Conservation (phyloP, 2,888 invertebrate species). For the Eurois occulta region DNA sequence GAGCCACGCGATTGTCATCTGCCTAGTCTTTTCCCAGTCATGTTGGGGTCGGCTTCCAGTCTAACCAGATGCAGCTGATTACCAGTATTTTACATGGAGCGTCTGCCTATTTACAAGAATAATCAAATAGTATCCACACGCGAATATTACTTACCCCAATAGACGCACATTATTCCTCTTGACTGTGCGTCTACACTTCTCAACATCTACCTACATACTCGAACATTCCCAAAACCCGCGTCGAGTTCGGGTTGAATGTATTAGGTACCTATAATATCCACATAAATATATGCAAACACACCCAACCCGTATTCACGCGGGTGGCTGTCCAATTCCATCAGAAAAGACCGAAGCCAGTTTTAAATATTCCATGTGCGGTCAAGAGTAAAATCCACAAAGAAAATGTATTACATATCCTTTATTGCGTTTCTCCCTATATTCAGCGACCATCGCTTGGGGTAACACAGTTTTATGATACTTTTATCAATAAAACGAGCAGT, state of each 20-base stretch:
- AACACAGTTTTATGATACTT: slow-evolving; percentile 81
- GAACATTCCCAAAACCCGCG: slow-evolving; percentile 17
- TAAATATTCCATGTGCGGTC: slow-evolving; percentile 90
- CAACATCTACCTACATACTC: neutral
- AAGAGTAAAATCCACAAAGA: slow-evolving; percentile 89
- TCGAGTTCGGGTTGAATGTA: slow-evolving; percentile 35
- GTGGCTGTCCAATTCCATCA: slow-evolving; percentile 83
- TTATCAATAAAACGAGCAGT: slow-evolving; percentile 77
- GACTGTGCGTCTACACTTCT: neutral
- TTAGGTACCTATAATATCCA: slow-evolving; percentile 68
- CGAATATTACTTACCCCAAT: neutral
- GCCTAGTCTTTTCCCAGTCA: neutral
- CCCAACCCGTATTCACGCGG: slow-evolving; percentile 79
- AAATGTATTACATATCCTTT: slow-evolving; percentile 89
- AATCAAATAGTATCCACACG: no score
- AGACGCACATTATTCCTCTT: neutral
- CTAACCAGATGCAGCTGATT: neutral
- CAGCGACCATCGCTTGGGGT: slow-evolving; percentile 70
- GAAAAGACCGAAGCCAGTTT: slow-evolving; percentile 83
- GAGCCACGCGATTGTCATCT: neutral
- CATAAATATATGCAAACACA: slow-evolving; percentile 76
- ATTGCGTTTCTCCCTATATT: slow-evolving; percentile 85
- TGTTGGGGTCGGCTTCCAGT: neutral
- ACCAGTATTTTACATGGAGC: neutral
- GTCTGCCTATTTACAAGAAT: neutral